Conservation (phyloP, 2,113 vertebrate species). For the Piaya cayana region DNA sequence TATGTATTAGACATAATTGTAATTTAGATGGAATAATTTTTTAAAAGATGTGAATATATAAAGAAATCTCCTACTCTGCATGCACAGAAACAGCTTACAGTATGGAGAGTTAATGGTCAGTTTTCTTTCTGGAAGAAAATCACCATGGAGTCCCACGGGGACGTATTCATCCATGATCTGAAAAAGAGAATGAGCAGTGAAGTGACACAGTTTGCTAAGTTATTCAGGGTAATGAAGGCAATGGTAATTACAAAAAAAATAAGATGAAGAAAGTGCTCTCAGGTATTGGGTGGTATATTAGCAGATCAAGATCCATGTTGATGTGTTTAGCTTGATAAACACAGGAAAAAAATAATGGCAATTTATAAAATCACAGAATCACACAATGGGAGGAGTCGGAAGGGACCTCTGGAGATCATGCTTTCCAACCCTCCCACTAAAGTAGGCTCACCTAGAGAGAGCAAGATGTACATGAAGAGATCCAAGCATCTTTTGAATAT, state of each 20-base stretch:
- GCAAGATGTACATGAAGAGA: no score
- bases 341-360: not conserved
- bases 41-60: not conserved
- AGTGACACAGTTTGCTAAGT: slow-evolving; percentile 1
- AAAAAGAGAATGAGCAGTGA: not conserved
- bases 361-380: no score
- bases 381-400: no score
- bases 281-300: not conserved
- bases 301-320: not conserved
- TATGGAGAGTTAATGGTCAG: not conserved
- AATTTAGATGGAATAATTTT: not conserved
- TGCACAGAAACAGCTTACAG: not conserved
- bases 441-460: no score
- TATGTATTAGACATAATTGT: not conserved
- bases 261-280: not conserved
- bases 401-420: no score
- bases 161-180: not conserved
- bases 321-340: not conserved
- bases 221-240: slow-evolving; percentile 5
- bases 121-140: slow-evolving; percentile 16
- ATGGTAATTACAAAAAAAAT: not conserved
- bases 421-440: no score
- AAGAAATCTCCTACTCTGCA: not conserved
- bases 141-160: not conserved
- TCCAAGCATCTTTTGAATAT: no score